These are phyloP conservation scores for Rugalucina vietnamica DNA, from an alignment of 2,888 invertebrate species.

Conservation along the genomic window DNA sequence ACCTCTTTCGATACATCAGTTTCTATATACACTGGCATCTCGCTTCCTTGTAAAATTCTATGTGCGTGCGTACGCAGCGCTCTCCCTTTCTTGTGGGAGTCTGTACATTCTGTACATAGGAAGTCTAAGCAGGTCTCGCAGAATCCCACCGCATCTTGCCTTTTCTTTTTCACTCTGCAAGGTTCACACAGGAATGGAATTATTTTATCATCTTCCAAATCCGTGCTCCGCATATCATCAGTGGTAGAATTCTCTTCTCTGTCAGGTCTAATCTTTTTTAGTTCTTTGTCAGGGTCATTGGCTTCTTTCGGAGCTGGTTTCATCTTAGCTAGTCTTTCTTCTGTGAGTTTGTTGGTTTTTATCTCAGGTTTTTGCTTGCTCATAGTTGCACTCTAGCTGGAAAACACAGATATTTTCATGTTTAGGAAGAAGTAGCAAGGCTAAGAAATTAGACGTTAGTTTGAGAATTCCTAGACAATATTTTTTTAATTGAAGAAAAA, in stretches of 20 bases:
- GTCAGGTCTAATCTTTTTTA: not conserved
- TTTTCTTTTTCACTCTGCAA: not conserved
- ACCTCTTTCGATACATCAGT: not conserved
- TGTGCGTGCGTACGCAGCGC: not conserved
- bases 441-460: too few relatives aligned
- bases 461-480: too few relatives aligned
- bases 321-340: not conserved
- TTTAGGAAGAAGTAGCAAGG: too few relatives aligned
- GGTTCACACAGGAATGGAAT: slow-evolving; percentile 3
- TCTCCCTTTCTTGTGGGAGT: not conserved
- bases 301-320: not conserved
- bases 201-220: not conserved
- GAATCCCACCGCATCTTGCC: not conserved
- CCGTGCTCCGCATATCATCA: not conserved
- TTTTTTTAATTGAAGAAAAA: too few relatives aligned
- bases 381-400: too few relatives aligned
- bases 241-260: not conserved
- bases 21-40: not conserved
- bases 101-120: not conserved
- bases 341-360: not conserved
- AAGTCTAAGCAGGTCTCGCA: not conserved
- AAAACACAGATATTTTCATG: too few relatives aligned
- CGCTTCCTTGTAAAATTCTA: not conserved
- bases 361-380: not conserved
- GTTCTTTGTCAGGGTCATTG: not conserved